Base-by-base conservation (phyloP, 2,888 invertebrate genomes). In the Aplocera efformata region DNA sequence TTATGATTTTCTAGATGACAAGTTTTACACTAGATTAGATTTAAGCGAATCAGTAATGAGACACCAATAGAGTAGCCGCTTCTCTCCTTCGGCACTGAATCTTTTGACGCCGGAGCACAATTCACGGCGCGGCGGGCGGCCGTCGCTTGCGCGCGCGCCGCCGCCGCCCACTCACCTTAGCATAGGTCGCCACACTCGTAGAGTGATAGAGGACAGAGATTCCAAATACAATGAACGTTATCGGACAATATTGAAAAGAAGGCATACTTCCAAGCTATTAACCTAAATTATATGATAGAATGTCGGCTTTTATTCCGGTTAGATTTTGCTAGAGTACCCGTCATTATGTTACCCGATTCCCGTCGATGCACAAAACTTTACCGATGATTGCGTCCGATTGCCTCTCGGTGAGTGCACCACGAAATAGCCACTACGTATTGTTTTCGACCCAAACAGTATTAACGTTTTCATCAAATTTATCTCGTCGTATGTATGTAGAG, bases 51-150 rank as follows among this genome's bases (percentile, higher is more conserved):
- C 86, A 82, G 83, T 85, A 82, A 83, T 73, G 79, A 78, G 78
- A 89, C 89, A 89, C 89, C 89, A 88, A 85, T 88, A 89, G 86
- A 71, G 83, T 88, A 88, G 88, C 88, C 85, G 88, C 88, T 85
- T 88, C 79, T 82, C 79, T 81, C 83, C 80, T 73, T 79, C 80
- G 84, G 79, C 84, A 82, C 83, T 58, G 68, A 70, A 72, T 75
- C 73, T 77, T 77, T 79, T 73, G 80, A 76, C 76, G 84, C 79
- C 82, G 84, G 75, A 74, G 79, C 79, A 72, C 79, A 67, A 65
- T n/a, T 56, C 64, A 56, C 56, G 58, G 53, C 62, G 54, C 51
- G 54, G 56, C 57, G 56, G n/a, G 51, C 49, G 55, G 46, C 47
- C 50, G 42, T 31, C 21, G 39, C 42, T 17, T 5, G 13, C 44